Evolutionary conservation across 2,113 vertebrate genomes (phyloP), one percentile per base, ranked within the genome.

Genomic region (Ptychochromis oligacanthus): DNA sequence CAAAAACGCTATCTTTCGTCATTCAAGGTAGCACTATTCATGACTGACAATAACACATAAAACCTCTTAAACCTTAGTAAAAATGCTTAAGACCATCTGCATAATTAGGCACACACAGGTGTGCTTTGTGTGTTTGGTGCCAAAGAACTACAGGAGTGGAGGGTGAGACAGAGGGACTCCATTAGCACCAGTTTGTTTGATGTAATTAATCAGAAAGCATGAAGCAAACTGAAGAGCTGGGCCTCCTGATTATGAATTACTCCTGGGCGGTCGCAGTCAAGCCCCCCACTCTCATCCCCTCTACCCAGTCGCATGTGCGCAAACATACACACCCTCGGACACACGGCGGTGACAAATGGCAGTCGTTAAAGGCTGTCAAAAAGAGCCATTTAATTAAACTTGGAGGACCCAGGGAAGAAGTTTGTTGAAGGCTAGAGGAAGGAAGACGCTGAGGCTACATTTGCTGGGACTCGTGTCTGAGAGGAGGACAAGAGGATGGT

Each of bases 361-460:
- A 57, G 83, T 92, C 87, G 83, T 95, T 95, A 94, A 81, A 82
- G 83, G 84, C 88, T 89, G 92, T 92, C 88, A 93, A 83, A 87
- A 87, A 70, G 80, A 85, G 90, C 76, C 43, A 11, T 92, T 92
- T 95, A 93, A 95, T 95, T 94, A 92, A 93, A 94, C 82, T 82
- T 82, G 56, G 82, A 91, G 79, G 83, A 91, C 85, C 62, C 18
- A 81, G 1, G 85, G 67, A 85, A 87, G 75, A 84, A 82, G 80
- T 70, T 43, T 77, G 79, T 55, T 36, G 79, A 81, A 80, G 76
- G 79, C 65, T 77, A 64, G 81, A 77, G 80, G 86, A 76, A 92
- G 79, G 75, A 82, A 79, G 65, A 22, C 56, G 46, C 55, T 0
- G 28, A 15, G 82, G 75, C 61, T 58, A 20, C 64, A 14, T 82